Evolutionary conservation across 1,140 invertebrate species (phyloP), one percentile per base, ranked within the genome.

Genomic region (Zaprionus lachaisei): DNA sequence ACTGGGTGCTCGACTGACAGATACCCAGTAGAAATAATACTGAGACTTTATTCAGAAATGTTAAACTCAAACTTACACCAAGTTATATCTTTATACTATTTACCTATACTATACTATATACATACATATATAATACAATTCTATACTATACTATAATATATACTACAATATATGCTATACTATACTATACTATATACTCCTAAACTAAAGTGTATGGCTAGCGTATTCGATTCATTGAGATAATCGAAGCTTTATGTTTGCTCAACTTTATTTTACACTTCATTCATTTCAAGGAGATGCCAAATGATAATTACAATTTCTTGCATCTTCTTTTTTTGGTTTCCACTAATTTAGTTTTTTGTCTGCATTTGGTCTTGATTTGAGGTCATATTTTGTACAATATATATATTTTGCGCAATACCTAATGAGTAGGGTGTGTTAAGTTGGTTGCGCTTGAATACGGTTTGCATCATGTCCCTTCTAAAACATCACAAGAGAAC

Each of bases 291-390:
- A 79, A 79, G 77, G 77, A 67, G 67, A 75, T 49, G 56, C 44
- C 44, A 65, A 73, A 73, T 69, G 66, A 38, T 74, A 70, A 74
- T 70, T 74, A 57, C 71, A 63, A 69, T 62, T 70, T 70, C 66
- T 74, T 51, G n/a, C 60, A 71, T 38, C 66, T 60, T 31, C 66
- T 56, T 61, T 56, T 60, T 60, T 49, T 47, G 55, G 20, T 60
- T 17, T 14, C 44, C 28, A 57, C 51, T 77, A 76, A 71, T 76
- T 71, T 65, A 24, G 54, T 54, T 63, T 24, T 70, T 62, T 38
- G 28, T 26, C 17, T 60, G 17, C 26, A 24, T 38, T 14, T 65
- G 47, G 26, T 56, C 58, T 74, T 71, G 41, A 71, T 76, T 71
- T 58, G 34, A 41, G 56, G 20, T 34, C 17, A 56, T 12, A 7